phyloP scores from a whole-genome alignment of 2,888 invertebrate genomes.

The Empis stercorea region DNA sequence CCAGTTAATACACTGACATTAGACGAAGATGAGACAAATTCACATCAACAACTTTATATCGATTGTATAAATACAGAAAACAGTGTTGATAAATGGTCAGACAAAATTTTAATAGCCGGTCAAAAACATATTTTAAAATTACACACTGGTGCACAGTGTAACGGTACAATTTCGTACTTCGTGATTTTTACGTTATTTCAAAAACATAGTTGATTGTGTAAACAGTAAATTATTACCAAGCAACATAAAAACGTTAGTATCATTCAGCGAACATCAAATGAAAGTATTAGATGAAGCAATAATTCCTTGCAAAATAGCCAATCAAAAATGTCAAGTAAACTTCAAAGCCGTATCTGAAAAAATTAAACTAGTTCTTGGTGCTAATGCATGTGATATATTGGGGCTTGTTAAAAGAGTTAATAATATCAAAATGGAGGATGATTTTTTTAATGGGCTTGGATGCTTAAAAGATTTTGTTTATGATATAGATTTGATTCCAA shows the following conservation, averaged over 20 bases:
- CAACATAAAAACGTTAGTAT: not conserved
- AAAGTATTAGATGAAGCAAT: not conserved
- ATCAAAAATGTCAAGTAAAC: not conserved
- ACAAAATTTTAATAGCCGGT: not conserved
- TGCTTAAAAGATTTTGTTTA: conserved; percentile 9
- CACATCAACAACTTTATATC: not conserved
- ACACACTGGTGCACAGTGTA: not conserved
- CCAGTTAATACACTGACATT: not conserved
- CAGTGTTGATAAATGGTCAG: not conserved
- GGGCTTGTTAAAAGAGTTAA: conserved; percentile 8
- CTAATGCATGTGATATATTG: conserved; percentile 8
- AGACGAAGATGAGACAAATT: not conserved
- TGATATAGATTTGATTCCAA: conserved; percentile 8
- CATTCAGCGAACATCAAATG: not conserved
- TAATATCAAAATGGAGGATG: conserved; percentile 4
- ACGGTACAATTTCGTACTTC: too few relatives aligned
- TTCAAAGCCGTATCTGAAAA: not conserved
- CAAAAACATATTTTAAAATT: not conserved
- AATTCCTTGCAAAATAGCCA: not conserved
- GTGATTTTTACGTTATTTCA: too few relatives aligned
- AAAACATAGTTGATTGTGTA: not conserved
- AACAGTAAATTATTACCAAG: not conserved
- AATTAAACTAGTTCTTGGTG: not conserved
- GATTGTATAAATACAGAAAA: not conserved
- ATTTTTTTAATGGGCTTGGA: conserved; percentile 10